phyloP scores from a whole-genome alignment of 2,888 invertebrate species.

The Trissolcus japonicus region DNA sequence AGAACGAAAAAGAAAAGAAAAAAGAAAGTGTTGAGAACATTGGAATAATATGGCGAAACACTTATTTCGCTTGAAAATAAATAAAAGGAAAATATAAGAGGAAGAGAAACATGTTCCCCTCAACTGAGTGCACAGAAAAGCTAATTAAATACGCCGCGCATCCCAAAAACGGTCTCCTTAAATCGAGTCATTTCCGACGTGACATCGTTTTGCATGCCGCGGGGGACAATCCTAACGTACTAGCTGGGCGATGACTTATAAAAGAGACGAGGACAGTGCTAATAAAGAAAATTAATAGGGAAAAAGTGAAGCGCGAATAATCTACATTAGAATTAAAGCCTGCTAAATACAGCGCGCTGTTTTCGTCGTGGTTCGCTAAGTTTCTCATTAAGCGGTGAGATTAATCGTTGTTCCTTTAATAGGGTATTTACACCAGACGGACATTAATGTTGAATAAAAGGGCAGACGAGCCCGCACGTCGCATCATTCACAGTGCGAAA shows the following conservation, averaged over 20 bases:
- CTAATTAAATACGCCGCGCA: neutral
- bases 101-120: neutral
- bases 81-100: no score
- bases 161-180: constrained; percentile 33
- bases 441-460: constrained; percentile 45
- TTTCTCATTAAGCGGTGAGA: constrained; percentile 55
- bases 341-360: constrained; percentile 48
- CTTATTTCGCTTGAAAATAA: no score
- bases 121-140: neutral
- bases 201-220: constrained; percentile 21
- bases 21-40: no score
- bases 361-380: constrained; percentile 55
- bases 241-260: constrained; percentile 36
- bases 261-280: constrained; percentile 31
- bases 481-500: neutral
- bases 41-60: no score
- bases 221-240: constrained; percentile 1
- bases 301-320: constrained; percentile 52
- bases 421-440: constrained; percentile 50
- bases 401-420: constrained; percentile 50
- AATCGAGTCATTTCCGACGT: constrained; percentile 35
- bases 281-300: constrained; percentile 53
- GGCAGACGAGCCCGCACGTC: constrained; percentile 10
- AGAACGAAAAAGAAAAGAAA: no score
- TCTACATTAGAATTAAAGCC: constrained; percentile 55